Conservation (phyloP, 1,140 invertebrate species). For the Neodiprion lecontei region DNA sequence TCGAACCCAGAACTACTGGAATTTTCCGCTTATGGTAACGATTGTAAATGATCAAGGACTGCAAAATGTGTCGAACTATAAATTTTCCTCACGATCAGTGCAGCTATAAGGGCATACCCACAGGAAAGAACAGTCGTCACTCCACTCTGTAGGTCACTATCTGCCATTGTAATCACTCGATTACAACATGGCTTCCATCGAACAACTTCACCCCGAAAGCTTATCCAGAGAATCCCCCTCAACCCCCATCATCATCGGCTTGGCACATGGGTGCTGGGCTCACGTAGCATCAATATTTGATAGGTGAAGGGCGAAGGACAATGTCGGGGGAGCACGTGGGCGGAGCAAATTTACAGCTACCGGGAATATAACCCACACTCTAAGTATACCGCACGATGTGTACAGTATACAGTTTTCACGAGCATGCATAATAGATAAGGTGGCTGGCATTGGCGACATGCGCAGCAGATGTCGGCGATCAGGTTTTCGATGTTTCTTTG, state of each 20-base stretch:
- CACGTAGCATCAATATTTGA: conserved; percentile 34
- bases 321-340: background rate
- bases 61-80: no score
- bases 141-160: conserved; percentile 16
- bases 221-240: background rate
- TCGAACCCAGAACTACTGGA: no score
- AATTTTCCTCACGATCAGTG: background rate
- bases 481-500: no score
- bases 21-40: no score
- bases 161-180: conserved; percentile 34
- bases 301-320: background rate
- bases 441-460: no score
- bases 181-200: conserved; percentile 24
- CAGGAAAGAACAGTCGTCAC: conserved; percentile 5
- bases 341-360: background rate
- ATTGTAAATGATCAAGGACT: no score
- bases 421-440: no score
- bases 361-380: background rate
- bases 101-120: background rate
- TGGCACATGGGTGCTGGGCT: conserved; percentile 7
- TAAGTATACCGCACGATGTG: no score
- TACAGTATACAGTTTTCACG: no score
- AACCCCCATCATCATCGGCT: background rate
- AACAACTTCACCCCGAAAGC: background rate
- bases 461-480: no score